A percentile compares a stretch with the other conserved stretches of the same genome.
phyloP scores from a whole-genome alignment of 1,140 invertebrate species.

The Vanessa atalanta region DNA sequence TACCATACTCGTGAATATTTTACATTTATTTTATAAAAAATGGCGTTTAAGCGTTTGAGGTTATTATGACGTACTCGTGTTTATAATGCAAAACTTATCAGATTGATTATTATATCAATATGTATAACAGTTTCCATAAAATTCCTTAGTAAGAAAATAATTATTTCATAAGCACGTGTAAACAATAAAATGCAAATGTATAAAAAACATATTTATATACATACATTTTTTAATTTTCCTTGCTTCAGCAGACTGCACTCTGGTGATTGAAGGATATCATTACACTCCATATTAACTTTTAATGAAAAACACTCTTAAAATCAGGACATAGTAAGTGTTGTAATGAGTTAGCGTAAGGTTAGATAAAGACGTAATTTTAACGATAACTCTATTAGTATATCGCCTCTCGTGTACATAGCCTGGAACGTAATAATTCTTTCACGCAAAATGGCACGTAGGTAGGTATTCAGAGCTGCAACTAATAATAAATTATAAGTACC shows the following conservation, averaged over 20 bases:
- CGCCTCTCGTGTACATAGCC: background rate
- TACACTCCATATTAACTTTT: constrained; percentile 15
- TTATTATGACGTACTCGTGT: no score
- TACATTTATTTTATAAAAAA: no score
- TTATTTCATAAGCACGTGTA: no score
- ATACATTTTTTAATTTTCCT: constrained; percentile 3
- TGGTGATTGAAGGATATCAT: constrained; percentile 12
- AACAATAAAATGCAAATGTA: background rate
- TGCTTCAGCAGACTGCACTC: constrained; percentile 4
- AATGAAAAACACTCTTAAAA: background rate
- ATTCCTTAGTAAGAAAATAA: no score
- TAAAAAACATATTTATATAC: background rate
- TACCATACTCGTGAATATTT: no score
- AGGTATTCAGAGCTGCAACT: constrained; percentile 3
- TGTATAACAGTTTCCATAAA: no score
- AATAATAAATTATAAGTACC: background rate
- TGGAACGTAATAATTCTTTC: constrained; percentile 9
- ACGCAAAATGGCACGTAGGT: constrained; percentile 11
- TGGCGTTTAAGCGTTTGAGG: no score
- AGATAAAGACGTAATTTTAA: background rate
- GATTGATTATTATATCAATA: no score
- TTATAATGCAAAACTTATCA: no score
- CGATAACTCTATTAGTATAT: constrained; percentile 19
- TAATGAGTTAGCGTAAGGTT: constrained; percentile 9
- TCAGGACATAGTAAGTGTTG: constrained; percentile 20